These are phyloP conservation scores for Bilobella aurantiaca DNA, from an alignment of 1,140 invertebrate species.

Conservation along the genomic window DNA sequence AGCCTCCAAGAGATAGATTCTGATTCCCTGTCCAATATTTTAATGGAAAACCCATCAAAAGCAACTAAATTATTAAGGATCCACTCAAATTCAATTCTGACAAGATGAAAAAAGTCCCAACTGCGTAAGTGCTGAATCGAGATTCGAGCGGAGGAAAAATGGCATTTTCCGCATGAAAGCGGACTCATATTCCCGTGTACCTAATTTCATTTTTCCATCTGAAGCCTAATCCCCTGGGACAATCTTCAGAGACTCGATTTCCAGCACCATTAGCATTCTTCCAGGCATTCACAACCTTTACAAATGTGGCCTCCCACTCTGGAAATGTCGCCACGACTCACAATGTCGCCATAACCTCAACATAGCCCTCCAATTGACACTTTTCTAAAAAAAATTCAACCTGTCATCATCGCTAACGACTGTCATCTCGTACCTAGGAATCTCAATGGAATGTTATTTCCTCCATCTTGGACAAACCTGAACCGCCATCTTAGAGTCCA, in stretches of 20 bases:
- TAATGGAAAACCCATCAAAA: slow-evolving; percentile 34
- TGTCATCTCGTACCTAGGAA: too few species aligned
- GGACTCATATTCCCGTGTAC: slow-evolving; percentile 17
- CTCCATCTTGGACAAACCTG: too few species aligned
- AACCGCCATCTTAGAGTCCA: too few species aligned
- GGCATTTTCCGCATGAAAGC: slow-evolving; percentile 30
- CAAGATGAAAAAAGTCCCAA: slow-evolving; percentile 14
- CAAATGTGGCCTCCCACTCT: neutral
- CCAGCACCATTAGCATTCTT: slow-evolving; percentile 10
- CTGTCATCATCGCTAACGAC: too few species aligned
- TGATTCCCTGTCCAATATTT: slow-evolving; percentile 16
- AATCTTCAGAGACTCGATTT: slow-evolving; percentile 19
- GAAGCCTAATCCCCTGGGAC: slow-evolving; percentile 22
- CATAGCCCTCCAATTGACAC: too few species aligned
- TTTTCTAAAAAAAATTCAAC: too few species aligned
- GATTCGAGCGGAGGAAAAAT: too few species aligned
- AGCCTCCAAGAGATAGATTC: neutral
- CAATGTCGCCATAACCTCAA: too few species aligned
- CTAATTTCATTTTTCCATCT: neutral
- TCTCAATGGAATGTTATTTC: too few species aligned
- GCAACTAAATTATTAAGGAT: slow-evolving; percentile 33
- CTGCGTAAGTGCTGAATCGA: slow-evolving; percentile 7
- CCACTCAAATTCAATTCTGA: slow-evolving; percentile 30
- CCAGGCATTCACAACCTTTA: neutral
- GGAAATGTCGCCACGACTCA: neutral